Percentiles rank a stretch among this genome's conserved stretches.
These are phyloP conservation scores for Momotus momota DNA, from an alignment of 2,797 vertebrate genomes.

Conservation along the genomic window DNA sequence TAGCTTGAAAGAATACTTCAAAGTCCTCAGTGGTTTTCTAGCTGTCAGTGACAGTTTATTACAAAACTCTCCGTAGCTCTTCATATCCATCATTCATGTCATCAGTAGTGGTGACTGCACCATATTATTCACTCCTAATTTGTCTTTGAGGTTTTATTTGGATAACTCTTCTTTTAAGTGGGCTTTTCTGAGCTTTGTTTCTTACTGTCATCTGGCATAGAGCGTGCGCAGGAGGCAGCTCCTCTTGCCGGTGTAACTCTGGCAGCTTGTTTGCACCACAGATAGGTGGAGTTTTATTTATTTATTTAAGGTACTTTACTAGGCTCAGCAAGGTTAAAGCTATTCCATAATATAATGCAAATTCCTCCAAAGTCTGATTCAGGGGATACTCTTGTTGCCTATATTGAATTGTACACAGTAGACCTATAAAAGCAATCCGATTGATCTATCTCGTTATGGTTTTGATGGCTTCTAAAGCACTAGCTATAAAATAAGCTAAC, in stretches of 20 bases:
- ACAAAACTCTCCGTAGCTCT: background rate
- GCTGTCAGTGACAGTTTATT: background rate
- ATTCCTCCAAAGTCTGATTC: constrained; percentile 70
- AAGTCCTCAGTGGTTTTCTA: background rate
- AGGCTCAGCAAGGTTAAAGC: constrained; percentile 65
- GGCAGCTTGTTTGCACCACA: background rate
- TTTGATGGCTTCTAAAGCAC: constrained; percentile 77
- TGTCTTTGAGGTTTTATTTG: background rate
- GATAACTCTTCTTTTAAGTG: background rate
- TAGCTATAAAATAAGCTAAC: constrained; percentile 79
- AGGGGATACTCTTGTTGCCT: constrained; percentile 60
- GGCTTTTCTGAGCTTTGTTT: background rate
- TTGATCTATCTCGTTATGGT: constrained; percentile 78
- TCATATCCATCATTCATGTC: background rate
- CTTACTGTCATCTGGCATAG: background rate
- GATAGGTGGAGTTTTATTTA: background rate
- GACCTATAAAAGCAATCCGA: constrained; percentile 78
- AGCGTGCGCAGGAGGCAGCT: background rate
- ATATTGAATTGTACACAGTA: constrained; percentile 68
- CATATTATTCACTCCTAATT: background rate
- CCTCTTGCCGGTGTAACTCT: background rate
- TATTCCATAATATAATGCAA: background rate
- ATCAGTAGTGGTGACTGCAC: background rate
- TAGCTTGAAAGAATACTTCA: background rate
- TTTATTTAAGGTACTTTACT: background rate